Evolutionary conservation across 2,113 vertebrate species (phyloP).

Genomic region (Nibea coibor): DNA sequence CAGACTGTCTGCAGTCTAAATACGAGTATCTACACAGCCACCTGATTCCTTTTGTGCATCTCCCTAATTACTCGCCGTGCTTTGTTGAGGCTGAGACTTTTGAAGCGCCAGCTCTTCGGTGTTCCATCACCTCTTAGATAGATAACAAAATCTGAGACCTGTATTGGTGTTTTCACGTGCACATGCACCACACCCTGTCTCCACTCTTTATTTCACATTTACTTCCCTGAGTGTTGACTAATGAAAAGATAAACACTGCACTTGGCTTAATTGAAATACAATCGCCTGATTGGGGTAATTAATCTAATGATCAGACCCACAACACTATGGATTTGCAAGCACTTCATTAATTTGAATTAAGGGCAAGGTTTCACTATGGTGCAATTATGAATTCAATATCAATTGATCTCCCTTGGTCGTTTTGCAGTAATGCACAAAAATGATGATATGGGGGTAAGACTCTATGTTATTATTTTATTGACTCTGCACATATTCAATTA

Average conservation of each 20-base stretch:
- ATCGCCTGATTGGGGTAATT: slow-evolving; percentile 77
- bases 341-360: slow-evolving; percentile 84
- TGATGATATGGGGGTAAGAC: slow-evolving; percentile 18
- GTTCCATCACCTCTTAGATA: neutral
- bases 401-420: slow-evolving; percentile 68
- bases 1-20: slow-evolving; percentile 43
- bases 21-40: slow-evolving; percentile 52
- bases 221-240: slow-evolving; percentile 55
- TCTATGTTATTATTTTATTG: slow-evolving; percentile 17
- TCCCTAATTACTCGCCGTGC: slow-evolving; percentile 22
- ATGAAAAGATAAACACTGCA: slow-evolving; percentile 66
- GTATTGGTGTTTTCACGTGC: neutral
- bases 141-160: neutral
- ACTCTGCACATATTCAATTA: slow-evolving; percentile 1
- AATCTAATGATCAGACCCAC: slow-evolving; percentile 76
- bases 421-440: slow-evolving; percentile 49
- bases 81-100: slow-evolving; percentile 28
- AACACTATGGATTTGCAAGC: slow-evolving; percentile 74
- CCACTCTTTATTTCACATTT: slow-evolving; percentile 13
- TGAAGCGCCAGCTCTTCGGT: neutral
- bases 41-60: slow-evolving; percentile 42
- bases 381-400: slow-evolving; percentile 81
- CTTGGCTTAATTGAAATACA: slow-evolving; percentile 76
- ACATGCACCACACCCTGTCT: neutral
- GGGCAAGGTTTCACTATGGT: slow-evolving; percentile 35